Evolutionary conservation across 1,140 invertebrate species (phyloP), one percentile per base, ranked within the genome.

Genomic region (Heterodera schachtii): DNA sequence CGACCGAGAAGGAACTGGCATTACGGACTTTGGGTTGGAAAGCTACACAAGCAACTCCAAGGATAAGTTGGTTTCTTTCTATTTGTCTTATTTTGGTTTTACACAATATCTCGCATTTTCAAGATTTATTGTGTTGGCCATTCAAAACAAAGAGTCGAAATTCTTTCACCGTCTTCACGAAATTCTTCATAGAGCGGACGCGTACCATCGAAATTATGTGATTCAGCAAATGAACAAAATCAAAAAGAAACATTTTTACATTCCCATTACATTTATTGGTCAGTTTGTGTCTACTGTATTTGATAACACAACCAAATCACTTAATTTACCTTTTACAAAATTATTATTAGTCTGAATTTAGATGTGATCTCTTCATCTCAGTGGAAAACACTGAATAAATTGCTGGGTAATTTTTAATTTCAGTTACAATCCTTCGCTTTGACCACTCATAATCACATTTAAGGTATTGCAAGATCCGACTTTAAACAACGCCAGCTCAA

Each of bases 41-140:
- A 64, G 57, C 16, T 64, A 64, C 19, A 16, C 57, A 64, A 74
- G 13, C 11, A 74, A 52, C 57, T 31, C 31, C 31, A 31, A 31
- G 31, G 31, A 31, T 31, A 41, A 9, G n/a, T 74, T 2, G 11
- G 44, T 75, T 49, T 4, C 19, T 75, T 47, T 47, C 31, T 46
- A 74, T 6, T 21, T 6, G n/a, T 41, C 2, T 6, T 3, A 8
- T 52, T 46, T 74, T 75, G 47, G 21, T 21, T 31, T 31, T 31
- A 31, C 31, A 47, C 31, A 74, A 0, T 49, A n/a, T 16, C 52
- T 77, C 41, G 11, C 9, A 81, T 76, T 47, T 52, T 66, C 49
- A 6, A 86, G 84, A 21, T 86, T 85, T 44, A 80, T 85, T 52
- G 81, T 85, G 52, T 16, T 85, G 13, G 84, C 87, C 49, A 86